Evolutionary conservation across 2,113 vertebrate genomes (phyloP).

Genomic region (Oreotragus oreotragus): DNA sequence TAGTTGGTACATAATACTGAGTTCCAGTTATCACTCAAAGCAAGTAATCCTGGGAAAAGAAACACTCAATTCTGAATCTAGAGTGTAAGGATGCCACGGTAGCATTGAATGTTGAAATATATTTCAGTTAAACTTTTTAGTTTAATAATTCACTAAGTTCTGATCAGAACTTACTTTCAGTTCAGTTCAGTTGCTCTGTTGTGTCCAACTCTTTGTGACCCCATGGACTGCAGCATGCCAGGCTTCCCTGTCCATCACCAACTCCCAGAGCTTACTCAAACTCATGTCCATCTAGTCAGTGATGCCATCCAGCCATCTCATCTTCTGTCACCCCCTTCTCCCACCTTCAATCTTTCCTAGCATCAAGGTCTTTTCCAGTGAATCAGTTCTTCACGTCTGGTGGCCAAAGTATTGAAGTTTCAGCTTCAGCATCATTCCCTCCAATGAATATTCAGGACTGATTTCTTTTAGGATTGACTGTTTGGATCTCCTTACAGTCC

Average conservation of each 20-base stretch:
- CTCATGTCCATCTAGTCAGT: not conserved
- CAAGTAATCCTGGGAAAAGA: not conserved
- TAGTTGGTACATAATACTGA: not conserved
- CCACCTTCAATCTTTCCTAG: not conserved
- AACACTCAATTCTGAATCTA: not conserved
- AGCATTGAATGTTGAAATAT: not conserved
- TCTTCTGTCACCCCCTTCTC: not conserved
- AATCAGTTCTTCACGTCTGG: not conserved
- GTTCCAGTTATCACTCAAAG: not conserved
- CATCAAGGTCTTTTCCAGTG: not conserved
- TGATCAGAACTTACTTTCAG: not conserved
- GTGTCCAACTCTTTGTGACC: not conserved
- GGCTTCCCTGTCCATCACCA: not conserved
- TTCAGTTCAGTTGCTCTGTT: not conserved
- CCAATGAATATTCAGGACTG: not conserved
- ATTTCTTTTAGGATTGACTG: not conserved
- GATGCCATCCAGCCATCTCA: not conserved
- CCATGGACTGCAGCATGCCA: not conserved
- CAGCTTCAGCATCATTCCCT: not conserved
- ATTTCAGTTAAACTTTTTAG: not conserved
- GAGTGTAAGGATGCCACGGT: not conserved
- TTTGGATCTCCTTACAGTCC: not conserved
- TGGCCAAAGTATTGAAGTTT: not conserved
- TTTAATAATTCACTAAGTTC: not conserved
- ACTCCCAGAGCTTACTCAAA: not conserved